Base-by-base conservation (phyloP, 2,113 vertebrate genomes). In the Chrysochloris asiatica region DNA sequence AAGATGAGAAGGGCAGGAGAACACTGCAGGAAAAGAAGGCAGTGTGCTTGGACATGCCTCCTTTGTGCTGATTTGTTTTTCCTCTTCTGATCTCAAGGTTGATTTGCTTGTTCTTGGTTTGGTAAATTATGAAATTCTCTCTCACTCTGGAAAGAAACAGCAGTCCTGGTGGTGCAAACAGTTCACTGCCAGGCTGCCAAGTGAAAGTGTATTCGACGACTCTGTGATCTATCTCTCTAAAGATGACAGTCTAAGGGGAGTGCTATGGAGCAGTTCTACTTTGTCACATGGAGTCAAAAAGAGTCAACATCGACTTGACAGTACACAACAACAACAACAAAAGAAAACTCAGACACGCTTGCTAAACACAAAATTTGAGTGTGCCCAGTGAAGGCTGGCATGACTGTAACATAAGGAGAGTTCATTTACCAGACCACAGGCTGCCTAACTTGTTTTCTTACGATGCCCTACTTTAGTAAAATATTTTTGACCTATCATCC, bases 311-410 rank as follows among this genome's bases (percentile, higher is more conserved):
- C 21, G 26, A 22, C 36, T 41, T 36, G 67, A 67, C 6, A 67
- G 33, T 26, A 36, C n/a, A 67, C 33, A 67, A 21, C 33, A 28
- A 28, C 13, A 63, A 33, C 59, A 13, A 38, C n/a, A 36, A 47
- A 93, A 77, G 56, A 26, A 94, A 72, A 71, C 14, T 21, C 36
- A 59, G 24, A 63, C 5, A 7, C 54, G 78, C 50, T 89, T 61
- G 8, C 48, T 77, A 67, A 89, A 41, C 17, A 38, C 45, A 59
- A 73, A 65, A 69, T 36, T 21, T 26, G 75, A 59, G 26, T 43
- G 26, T 83, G 81, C 33, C 67, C 33, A 89, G 36, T 38, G 47
- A 52, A 30, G 85, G 30, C 47, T 3, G 38, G 83, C 30, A 33
- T 47, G 21, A 79, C 8, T 56, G 22, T 76, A 87, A 76, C 36